Evolutionary conservation across 2,113 vertebrate species (phyloP), one percentile per base, ranked within the genome.

Genomic region (Oenanthe melanoleuca): DNA sequence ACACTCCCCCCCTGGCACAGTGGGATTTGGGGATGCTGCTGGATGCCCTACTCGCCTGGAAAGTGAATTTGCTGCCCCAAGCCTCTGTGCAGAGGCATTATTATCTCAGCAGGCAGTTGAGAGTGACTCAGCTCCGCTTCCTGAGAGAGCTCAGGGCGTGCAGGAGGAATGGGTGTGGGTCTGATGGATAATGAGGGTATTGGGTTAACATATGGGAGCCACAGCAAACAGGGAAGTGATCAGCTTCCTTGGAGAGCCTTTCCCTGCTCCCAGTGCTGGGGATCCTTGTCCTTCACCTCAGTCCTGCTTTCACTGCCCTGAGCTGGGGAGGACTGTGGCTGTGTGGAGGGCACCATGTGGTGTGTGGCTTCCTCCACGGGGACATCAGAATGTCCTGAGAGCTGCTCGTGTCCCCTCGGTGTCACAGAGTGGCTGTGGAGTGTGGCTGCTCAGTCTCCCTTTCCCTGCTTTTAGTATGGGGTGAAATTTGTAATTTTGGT

Each of bases 51-150:
- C 61, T 1, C 5, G 33, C 25, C 11, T 29, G 5, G 9, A 0
- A 20, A 70, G 52, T 50, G 26, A 34, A 37, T 70, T 64, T 64
- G 12, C 9, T 74, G 86, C 42, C 56, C 61, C 12, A 6, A n/a
- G 21, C 33, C 55, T 61, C 3, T 8, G 69, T 14, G 78, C 67
- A 44, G 13, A 60, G 79, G 67, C 87, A 31, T 97, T 97, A 97
- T 97, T 97, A 97, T 97, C 97, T 96, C 86, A 72, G 90, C 92
- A 83, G 72, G 88, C 96, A 96, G 94, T 55, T 67, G 79, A 7
- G 74, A 0, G 90, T 97, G 97, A 97, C 94, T 97, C 96, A 97
- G 97, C 94, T 95, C 91, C 4, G 38, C 87, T 97, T 97, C 96
- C 96, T 97, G 94, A 82, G 86, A 38, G 88, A 75, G 42, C 63